Conservation (phyloP, 2,888 invertebrate genomes). For the Dryadula phaetusa region DNA sequence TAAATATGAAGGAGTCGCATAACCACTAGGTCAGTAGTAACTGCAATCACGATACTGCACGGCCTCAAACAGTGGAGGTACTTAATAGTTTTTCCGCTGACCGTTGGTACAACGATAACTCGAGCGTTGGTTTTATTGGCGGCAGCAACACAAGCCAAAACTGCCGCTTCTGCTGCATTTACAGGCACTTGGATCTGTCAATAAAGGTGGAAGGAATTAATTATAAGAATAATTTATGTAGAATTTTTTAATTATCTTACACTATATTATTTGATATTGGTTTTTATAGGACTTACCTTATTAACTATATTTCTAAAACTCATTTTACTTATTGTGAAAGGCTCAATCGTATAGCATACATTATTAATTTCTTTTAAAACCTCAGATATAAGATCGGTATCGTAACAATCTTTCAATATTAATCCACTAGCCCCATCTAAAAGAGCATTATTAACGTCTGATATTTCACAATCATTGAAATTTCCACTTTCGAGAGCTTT, state of each 20-base stretch:
- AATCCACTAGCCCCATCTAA: slow-evolving; percentile 69
- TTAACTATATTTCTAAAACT: slow-evolving; percentile 57
- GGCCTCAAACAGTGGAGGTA: slow-evolving; percentile 86
- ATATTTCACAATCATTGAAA: slow-evolving; percentile 54
- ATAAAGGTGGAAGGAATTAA: no score
- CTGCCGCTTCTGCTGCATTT: slow-evolving; percentile 68
- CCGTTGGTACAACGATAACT: slow-evolving; percentile 87
- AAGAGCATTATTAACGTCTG: slow-evolving; percentile 64
- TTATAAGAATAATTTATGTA: neutral
- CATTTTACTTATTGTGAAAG: slow-evolving; percentile 53
- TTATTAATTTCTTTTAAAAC: slow-evolving; percentile 58
- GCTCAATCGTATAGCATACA: slow-evolving; percentile 61
- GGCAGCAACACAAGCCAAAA: slow-evolving; percentile 57
- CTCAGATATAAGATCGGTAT: slow-evolving; percentile 50
- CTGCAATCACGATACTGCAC: slow-evolving; percentile 86
- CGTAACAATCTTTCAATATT: slow-evolving; percentile 53
- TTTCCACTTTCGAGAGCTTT: slow-evolving; percentile 51
- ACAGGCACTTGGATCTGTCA: slow-evolving; percentile 62
- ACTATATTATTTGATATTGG: no score
- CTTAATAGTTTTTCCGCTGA: slow-evolving; percentile 84
- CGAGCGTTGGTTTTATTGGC: slow-evolving; percentile 59
- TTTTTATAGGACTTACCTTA: slow-evolving; percentile 54
- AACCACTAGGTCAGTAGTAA: slow-evolving; percentile 83
- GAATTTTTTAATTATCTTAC: no score
- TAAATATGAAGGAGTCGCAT: slow-evolving; percentile 85